Evolutionary conservation across 2,888 invertebrate genomes (phyloP).

Genomic region (Sepioteuthis lessoniana): DNA sequence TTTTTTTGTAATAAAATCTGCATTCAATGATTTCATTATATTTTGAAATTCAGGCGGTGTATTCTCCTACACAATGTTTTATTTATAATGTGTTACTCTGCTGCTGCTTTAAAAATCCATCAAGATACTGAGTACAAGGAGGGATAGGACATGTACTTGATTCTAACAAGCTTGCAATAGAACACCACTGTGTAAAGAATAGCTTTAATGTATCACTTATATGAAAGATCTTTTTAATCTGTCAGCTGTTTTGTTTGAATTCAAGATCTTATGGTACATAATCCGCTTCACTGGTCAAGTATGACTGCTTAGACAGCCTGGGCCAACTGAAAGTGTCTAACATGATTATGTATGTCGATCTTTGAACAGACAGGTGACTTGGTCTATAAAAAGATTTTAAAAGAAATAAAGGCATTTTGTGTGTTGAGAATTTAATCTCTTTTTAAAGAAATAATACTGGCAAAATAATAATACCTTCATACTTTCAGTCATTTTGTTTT

Average conservation of each 20-base stretch:
- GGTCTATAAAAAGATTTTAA: no score
- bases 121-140: not conserved
- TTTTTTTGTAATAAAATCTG: no score
- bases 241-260: not conserved
- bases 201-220: not conserved
- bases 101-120: not conserved
- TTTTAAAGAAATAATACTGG: no score
- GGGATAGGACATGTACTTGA: not conserved
- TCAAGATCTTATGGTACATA: not conserved
- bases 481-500: no score
- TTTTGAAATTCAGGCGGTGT: not conserved
- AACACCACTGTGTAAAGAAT: not conserved
- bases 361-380: no score
- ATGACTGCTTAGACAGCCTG: not conserved
- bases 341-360: no score
- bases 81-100: not conserved
- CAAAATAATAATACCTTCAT: no score
- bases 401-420: no score
- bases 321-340: not conserved
- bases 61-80: not conserved
- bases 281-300: not conserved
- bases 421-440: no score
- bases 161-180: not conserved
- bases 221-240: constrained; percentile 33
- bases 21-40: not conserved